These are phyloP conservation scores for Syngnathus acus DNA, from an alignment of 2,797 vertebrate genomes.

Conservation along the genomic window DNA sequence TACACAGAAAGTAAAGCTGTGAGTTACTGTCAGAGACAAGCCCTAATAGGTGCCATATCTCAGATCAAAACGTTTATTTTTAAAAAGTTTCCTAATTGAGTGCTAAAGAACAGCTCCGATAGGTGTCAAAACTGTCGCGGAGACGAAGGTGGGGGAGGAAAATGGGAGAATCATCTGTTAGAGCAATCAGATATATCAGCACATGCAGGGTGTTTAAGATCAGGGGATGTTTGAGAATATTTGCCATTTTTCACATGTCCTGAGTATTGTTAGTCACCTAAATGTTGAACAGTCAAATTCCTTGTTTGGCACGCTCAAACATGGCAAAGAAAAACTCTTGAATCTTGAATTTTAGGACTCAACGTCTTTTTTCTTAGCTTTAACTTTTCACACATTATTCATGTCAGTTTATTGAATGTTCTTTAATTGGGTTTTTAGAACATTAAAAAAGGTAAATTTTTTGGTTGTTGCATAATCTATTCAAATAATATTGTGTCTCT, in stretches of 20 bases:
- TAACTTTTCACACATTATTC: no score
- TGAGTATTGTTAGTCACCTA: no score
- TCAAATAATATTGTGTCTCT: conserved; percentile 41
- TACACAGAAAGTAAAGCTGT: conserved; percentile 23
- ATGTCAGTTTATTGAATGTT: no score
- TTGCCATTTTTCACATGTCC: no score
- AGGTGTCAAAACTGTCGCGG: conserved; percentile 45
- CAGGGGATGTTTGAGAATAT: neutral
- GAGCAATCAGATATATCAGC: conserved; percentile 30
- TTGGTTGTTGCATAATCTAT: conserved; percentile 26
- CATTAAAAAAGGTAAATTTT: conserved; percentile 19
- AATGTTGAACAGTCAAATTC: no score
- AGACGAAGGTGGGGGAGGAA: conserved; percentile 35
- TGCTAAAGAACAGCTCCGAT: conserved; percentile 31
- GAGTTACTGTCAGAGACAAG: conserved; percentile 43
- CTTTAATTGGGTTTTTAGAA: neutral
- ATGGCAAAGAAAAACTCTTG: no score
- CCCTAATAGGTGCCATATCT: conserved; percentile 44
- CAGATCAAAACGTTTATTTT: conserved; percentile 53
- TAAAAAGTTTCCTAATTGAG: conserved; percentile 43
- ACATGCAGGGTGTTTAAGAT: neutral
- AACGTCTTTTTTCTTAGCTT: no score
- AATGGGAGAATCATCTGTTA: conserved; percentile 20
- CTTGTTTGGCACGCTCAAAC: no score
- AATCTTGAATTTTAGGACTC: no score